Evolutionary conservation across 2,113 vertebrate genomes (phyloP).

Genomic region (Poecile atricapillus): DNA sequence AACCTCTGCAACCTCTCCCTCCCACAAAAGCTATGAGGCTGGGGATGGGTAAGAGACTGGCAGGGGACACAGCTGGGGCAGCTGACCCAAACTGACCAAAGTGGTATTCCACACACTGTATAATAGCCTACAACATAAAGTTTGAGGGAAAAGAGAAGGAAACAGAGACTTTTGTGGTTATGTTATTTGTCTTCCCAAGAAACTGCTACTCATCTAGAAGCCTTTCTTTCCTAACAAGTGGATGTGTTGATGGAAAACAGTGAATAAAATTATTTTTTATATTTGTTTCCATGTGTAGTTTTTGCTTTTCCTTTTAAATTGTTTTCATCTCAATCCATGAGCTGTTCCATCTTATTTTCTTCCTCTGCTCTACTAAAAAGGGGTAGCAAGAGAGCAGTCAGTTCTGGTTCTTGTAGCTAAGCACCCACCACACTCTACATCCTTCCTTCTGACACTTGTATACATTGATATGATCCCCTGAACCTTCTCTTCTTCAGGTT

Average conservation of each 20-base stretch:
- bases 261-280: background rate
- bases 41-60: background rate
- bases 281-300: background rate
- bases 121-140: background rate
- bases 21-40: background rate
- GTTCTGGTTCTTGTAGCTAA: background rate
- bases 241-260: background rate
- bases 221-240: background rate
- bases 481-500: background rate
- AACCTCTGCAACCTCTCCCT: background rate
- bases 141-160: background rate
- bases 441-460: background rate
- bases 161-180: background rate
- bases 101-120: background rate
- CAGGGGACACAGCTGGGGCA: background rate
- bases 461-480: background rate
- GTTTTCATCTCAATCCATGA: background rate
- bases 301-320: background rate
- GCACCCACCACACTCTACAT: background rate
- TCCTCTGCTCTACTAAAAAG: background rate
- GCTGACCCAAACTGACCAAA: background rate
- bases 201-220: accelerated
- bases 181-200: background rate
- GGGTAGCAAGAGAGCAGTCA: background rate
- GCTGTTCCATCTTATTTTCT: background rate